Percentiles rank a stretch among this genome's conserved stretches.
phyloP scores from a whole-genome alignment of 2,113 vertebrate genomes.

The Uropsilus gracilis region DNA sequence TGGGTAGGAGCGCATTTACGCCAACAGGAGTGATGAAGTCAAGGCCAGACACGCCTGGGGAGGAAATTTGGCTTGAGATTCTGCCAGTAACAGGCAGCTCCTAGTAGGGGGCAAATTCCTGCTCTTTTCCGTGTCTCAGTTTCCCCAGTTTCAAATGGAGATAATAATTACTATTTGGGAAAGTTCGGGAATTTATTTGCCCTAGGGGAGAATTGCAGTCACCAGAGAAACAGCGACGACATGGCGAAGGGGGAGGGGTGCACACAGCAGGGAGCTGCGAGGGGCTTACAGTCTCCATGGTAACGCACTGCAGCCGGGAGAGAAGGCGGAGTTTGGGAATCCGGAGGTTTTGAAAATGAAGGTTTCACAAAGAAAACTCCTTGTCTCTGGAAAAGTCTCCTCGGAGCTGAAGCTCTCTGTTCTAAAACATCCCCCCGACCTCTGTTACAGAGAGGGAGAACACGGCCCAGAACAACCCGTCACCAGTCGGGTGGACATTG shows the following conservation, averaged over 20 bases:
- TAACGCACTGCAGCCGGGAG: slow-evolving; percentile 22
- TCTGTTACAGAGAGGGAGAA: not conserved
- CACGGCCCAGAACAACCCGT: not conserved
- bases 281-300: slow-evolving; percentile 71
- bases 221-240: not conserved
- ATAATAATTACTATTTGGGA: slow-evolving; percentile 6
- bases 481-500: not conserved
- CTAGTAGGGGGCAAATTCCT: not conserved
- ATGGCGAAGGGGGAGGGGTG: slow-evolving; percentile 42
- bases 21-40: too few relatives aligned
- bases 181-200: slow-evolving; percentile 15
- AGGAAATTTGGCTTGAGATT: not conserved
- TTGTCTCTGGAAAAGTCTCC: not conserved
- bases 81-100: not conserved
- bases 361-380: slow-evolving; percentile 53
- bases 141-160: not conserved
- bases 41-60: fast-evolving
- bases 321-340: slow-evolving; percentile 38
- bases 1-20: not conserved
- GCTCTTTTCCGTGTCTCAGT: not conserved
- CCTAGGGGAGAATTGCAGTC: not conserved
- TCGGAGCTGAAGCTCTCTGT: not conserved
- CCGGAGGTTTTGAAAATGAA: not conserved
- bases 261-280: not conserved
- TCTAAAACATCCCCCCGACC: not conserved